phyloP scores from a whole-genome alignment of 1,140 invertebrate species.

The Nixonia krombeini region DNA sequence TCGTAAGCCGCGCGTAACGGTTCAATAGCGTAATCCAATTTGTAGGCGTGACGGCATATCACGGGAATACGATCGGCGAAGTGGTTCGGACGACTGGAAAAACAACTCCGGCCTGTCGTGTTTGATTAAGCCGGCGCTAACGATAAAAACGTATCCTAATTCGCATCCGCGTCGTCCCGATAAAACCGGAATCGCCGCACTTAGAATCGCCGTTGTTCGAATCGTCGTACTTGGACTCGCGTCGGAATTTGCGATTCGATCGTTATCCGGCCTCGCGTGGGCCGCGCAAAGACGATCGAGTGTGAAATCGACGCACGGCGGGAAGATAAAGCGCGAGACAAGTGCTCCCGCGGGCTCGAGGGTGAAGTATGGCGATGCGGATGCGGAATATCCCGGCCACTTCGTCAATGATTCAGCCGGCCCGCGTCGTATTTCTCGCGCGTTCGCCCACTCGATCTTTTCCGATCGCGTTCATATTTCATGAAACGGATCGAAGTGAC shows the following conservation, averaged over 20 bases:
- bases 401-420: slow-evolving; percentile 29
- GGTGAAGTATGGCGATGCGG: slow-evolving; percentile 14
- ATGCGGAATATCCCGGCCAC: too few species aligned
- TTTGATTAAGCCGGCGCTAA: too few species aligned
- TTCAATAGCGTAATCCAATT: slow-evolving; percentile 26
- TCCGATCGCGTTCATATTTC: slow-evolving; percentile 9
- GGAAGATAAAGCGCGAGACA: slow-evolving; percentile 31
- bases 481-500: not conserved
- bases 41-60: slow-evolving; percentile 18
- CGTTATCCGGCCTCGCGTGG: slow-evolving; percentile 18
- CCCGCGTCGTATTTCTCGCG: slow-evolving; percentile 10
- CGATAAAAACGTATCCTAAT: too few species aligned
- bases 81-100: slow-evolving; percentile 9
- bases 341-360: slow-evolving; percentile 20
- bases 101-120: not conserved
- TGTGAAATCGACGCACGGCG: slow-evolving; percentile 26
- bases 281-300: slow-evolving; percentile 29
- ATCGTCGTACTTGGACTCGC: not conserved
- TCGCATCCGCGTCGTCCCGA: too few species aligned
- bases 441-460: slow-evolving; percentile 16
- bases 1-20: slow-evolving; percentile 20
- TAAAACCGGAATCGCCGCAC: too few species aligned
- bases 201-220: too few species aligned
- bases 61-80: slow-evolving; percentile 1
- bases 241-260: slow-evolving; percentile 22